Evolutionary conservation across 2,797 vertebrate species (phyloP).

Genomic region (Lagorchestes hirsutus): DNA sequence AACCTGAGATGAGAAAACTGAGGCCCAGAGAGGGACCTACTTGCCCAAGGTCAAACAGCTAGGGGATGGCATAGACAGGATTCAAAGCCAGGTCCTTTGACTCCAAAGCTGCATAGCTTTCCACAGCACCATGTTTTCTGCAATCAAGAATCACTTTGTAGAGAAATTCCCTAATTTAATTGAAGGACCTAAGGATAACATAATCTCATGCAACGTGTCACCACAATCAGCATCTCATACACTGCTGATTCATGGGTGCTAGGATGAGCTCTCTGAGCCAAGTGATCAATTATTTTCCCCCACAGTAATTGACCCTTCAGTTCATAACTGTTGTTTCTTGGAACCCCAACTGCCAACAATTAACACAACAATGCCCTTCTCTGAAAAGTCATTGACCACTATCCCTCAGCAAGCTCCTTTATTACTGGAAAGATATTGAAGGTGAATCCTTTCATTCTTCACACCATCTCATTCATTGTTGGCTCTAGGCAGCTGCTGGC

Average conservation of each 20-base stretch:
- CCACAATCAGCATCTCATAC: constrained; percentile 25
- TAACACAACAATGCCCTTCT: constrained; percentile 35
- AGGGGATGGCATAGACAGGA: background rate
- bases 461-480: background rate
- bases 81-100: background rate
- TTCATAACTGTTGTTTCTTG: constrained; percentile 68
- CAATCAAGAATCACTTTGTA: background rate
- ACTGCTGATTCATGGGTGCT: constrained; percentile 46
- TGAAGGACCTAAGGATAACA: constrained; percentile 11
- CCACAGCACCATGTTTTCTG: background rate
- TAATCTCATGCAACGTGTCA: constrained; percentile 34
- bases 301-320: constrained; percentile 70
- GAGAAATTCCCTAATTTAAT: constrained; percentile 32
- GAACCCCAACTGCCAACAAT: constrained; percentile 73
- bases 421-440: background rate
- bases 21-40: background rate
- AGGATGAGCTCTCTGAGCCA: constrained; percentile 44
- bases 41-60: background rate
- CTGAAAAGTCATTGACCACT: constrained; percentile 36
- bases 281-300: constrained; percentile 74
- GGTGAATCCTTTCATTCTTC: background rate
- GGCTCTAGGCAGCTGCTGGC: background rate
- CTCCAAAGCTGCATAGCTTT: background rate
- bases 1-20: background rate
- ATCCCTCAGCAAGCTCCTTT: background rate